Evolutionary conservation across 1,140 invertebrate genomes (phyloP).

Genomic region (Leguminivora glycinivorella): DNA sequence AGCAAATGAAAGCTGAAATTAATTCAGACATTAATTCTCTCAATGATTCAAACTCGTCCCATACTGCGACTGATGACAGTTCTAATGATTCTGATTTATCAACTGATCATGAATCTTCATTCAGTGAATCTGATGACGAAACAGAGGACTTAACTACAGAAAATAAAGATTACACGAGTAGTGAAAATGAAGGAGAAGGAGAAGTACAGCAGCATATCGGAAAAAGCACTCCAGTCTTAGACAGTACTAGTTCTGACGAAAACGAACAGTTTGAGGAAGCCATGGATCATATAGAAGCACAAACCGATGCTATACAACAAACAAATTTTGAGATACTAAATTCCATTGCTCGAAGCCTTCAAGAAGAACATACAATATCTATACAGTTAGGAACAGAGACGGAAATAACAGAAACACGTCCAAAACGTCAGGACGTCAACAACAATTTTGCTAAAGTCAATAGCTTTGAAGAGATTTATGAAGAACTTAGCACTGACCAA

Average conservation of each 20-base stretch:
- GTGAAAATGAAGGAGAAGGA: constrained; percentile 47
- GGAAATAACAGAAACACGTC: constrained; percentile 33
- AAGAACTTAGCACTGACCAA: constrained; percentile 46
- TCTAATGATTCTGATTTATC: constrained; percentile 71
- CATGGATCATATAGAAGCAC: constrained; percentile 69
- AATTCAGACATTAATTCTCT: constrained; percentile 80
- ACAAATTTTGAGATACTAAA: constrained; percentile 68
- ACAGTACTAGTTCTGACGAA: constrained; percentile 77
- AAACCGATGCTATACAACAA: constrained; percentile 61
- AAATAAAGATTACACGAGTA: constrained; percentile 59
- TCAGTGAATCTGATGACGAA: constrained; percentile 66
- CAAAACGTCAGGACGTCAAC: constrained; percentile 50
- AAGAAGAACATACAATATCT: constrained; percentile 58
- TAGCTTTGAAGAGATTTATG: constrained; percentile 73
- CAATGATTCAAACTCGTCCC: constrained; percentile 67
- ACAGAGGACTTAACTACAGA: constrained; percentile 64
- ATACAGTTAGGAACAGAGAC: constrained; percentile 38
- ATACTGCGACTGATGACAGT: constrained; percentile 74
- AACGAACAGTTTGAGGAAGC: constrained; percentile 75
- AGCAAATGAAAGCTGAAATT: constrained; percentile 82
- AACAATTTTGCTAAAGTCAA: constrained; percentile 63
- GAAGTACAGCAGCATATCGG: constrained; percentile 32
- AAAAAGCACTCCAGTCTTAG: constrained; percentile 50
- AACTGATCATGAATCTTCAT: constrained; percentile 77
- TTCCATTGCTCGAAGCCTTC: constrained; percentile 65